Percentiles rank a stretch among this genome's conserved stretches.
phyloP scores from a whole-genome alignment of 2,888 invertebrate genomes.

The Acrobasis consociella region DNA sequence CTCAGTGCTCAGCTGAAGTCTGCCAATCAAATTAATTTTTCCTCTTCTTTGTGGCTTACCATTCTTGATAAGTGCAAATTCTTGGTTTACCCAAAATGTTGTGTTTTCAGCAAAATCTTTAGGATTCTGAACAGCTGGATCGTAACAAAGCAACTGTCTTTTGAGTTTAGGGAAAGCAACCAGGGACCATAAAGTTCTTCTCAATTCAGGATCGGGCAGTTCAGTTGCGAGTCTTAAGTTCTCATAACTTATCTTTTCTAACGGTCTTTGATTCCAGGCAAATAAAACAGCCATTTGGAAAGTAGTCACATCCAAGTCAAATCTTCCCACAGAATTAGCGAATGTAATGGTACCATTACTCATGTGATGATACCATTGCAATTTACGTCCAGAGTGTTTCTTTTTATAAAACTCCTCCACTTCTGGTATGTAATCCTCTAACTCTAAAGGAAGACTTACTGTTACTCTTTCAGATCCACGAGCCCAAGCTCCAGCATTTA shows the following conservation, averaged over 20 bases:
- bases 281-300: conserved; percentile 99
- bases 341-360: conserved; percentile 99
- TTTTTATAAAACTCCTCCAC: conserved; percentile 99
- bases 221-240: conserved; percentile 98
- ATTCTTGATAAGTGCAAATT: conserved; percentile 97
- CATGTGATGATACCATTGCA: conserved; percentile 99
- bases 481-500: conserved; percentile 99
- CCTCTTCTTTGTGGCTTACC: conserved; percentile 97
- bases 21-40: conserved; percentile 97
- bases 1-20: conserved; percentile 97
- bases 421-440: conserved; percentile 99
- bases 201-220: conserved; percentile 96
- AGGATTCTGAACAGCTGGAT: conserved; percentile 91
- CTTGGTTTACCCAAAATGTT: conserved; percentile 98
- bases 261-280: conserved; percentile 98
- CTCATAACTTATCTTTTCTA: conserved; percentile 97
- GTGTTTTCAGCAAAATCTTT: conserved; percentile 97
- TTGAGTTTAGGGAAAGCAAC: conserved; percentile 98
- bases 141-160: conserved; percentile 93
- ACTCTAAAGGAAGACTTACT: conserved; percentile 97
- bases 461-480: conserved; percentile 96
- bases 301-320: conserved; percentile 99
- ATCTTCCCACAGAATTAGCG: conserved; percentile 94
- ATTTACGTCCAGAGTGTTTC: conserved; percentile 98
- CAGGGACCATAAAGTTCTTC: conserved; percentile 97